Conservation (phyloP, 2,113 vertebrate species). For the Phasianus colchicus region DNA sequence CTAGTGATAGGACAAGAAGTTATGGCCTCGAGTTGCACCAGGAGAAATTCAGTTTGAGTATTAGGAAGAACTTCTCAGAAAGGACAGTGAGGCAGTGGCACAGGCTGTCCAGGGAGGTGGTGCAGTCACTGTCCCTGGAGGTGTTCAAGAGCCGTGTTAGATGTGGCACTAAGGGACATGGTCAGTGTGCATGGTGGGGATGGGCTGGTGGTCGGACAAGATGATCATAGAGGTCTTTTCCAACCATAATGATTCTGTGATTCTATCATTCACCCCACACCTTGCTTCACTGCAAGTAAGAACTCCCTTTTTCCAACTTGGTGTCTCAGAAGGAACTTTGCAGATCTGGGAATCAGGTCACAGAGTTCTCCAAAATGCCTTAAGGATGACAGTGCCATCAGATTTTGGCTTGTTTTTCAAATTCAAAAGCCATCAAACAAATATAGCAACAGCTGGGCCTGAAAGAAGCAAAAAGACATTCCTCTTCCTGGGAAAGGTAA, state of each 20-base stretch:
- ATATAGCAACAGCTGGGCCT: neutral
- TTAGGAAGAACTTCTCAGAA: too few relatives aligned
- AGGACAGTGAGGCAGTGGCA: too few relatives aligned
- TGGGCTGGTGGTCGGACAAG: neutral
- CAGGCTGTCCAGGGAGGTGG: too few relatives aligned
- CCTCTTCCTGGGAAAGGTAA: neutral
- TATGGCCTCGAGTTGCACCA: too few relatives aligned
- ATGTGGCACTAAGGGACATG: neutral
- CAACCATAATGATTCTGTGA: neutral
- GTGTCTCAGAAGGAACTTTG: neutral
- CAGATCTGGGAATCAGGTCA: neutral
- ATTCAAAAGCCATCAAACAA: neutral
- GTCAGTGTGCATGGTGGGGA: neutral
- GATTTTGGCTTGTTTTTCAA: neutral
- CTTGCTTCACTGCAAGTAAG: neutral
- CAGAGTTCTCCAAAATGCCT: neutral
- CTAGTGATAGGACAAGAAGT: too few relatives aligned
- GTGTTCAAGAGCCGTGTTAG: too few relatives aligned
- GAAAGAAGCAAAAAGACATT: neutral
- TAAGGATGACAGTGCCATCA: rapidly evolving
- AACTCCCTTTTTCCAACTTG: neutral
- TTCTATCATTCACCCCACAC: neutral
- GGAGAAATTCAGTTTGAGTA: too few relatives aligned
- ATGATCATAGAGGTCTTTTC: neutral
- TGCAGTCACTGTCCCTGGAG: too few relatives aligned